phyloP scores from a whole-genome alignment of 2,888 invertebrate genomes.

The Phaedon cochleariae region DNA sequence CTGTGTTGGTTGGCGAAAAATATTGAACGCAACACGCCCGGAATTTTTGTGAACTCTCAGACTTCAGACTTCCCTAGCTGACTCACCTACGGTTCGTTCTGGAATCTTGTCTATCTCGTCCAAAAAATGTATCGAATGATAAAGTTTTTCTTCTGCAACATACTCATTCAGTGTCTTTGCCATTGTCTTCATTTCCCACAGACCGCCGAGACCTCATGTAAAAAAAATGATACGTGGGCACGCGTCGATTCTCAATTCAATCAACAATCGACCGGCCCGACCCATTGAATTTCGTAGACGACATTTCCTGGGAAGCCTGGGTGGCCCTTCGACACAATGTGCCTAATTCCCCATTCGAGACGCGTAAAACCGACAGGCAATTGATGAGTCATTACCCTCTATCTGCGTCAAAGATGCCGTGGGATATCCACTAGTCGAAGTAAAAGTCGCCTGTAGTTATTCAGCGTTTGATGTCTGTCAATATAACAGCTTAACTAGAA shows the following conservation, averaged over 20 bases:
- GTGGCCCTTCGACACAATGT: conserved; percentile 32
- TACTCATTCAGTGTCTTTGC: too few relatives aligned
- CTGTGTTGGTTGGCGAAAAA: too few relatives aligned
- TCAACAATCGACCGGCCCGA: background rate
- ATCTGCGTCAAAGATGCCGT: background rate
- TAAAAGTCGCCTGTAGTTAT: too few relatives aligned
- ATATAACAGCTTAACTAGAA: too few relatives aligned
- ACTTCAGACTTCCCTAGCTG: too few relatives aligned
- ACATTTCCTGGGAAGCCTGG: conserved; percentile 36
- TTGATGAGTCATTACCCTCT: conserved; percentile 48
- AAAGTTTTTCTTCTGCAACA: too few relatives aligned
- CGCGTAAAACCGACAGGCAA: conserved; percentile 43
- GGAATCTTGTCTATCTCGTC: too few relatives aligned
- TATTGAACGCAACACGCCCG: too few relatives aligned
- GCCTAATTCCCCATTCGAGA: conserved; percentile 33
- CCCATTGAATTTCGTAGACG: background rate
- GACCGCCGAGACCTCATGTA: background rate
- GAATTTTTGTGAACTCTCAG: too few relatives aligned
- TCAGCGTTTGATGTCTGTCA: too few relatives aligned
- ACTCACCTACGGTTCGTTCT: too few relatives aligned
- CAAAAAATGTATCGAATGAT: too few relatives aligned
- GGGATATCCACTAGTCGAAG: background rate
- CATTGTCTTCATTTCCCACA: background rate
- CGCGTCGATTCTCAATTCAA: background rate
- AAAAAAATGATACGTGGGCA: background rate